Percentiles rank a stretch among this genome's conserved stretches.
Conservation (phyloP, 37 sponge, comb jelly and placozoan genomes). For the Aphrocallistes beatrix region DNA sequence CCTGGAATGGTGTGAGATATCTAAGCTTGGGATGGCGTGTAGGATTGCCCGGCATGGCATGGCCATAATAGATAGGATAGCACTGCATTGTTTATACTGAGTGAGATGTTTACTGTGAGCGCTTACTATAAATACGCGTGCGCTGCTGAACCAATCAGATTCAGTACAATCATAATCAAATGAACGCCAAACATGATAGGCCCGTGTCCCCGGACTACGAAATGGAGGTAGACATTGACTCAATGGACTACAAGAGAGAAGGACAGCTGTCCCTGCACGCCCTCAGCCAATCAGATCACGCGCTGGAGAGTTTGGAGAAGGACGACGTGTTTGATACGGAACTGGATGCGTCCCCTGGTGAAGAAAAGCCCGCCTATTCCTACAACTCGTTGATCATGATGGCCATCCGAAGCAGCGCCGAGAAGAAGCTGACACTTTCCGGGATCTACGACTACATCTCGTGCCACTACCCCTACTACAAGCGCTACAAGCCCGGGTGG, state of each 20-base stretch:
- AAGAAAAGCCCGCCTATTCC: slow-evolving; percentile 79
- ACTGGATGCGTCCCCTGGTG: neutral
- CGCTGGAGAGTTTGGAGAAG: neutral
- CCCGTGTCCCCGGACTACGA: neutral
- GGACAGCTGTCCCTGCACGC: neutral
- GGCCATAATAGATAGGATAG: no score
- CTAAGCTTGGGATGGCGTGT: no score
- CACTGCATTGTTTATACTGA: no score
- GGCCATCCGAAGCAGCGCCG: slow-evolving; percentile 82
- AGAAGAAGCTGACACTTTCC: slow-evolving; percentile 80
- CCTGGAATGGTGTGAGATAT: no score
- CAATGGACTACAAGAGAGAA: slow-evolving; percentile 5
- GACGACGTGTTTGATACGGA: neutral
- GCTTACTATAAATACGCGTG: slow-evolving; percentile 9
- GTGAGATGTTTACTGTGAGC: no score
- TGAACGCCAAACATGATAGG: neutral
- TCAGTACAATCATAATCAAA: neutral
- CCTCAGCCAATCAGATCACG: neutral
- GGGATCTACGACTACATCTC: slow-evolving; percentile 90
- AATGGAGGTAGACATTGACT: neutral
- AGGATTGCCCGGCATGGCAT: no score
- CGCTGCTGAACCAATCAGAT: neutral
- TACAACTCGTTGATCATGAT: slow-evolving; percentile 93
- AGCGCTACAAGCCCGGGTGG: slow-evolving; percentile 93
- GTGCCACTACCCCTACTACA: slow-evolving; percentile 86